Evolutionary conservation across 2,797 vertebrate species (phyloP).

Genomic region (Fringilla coelebs): DNA sequence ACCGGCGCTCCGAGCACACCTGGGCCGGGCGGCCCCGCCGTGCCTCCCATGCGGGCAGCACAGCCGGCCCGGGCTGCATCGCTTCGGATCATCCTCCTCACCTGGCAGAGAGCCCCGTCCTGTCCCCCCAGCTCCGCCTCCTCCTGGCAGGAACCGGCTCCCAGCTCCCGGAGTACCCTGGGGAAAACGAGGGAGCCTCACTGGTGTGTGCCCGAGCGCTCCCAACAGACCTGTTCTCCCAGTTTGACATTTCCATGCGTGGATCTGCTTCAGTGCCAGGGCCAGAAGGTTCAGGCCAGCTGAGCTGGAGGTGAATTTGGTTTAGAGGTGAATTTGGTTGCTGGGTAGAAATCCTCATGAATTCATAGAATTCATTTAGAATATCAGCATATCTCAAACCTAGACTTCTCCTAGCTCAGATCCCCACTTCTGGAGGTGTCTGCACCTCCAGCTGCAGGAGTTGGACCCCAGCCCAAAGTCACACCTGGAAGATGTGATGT

Average conservation of each 20-base stretch:
- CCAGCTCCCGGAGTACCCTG: neutral
- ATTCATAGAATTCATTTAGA: neutral
- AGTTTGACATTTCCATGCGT: neutral
- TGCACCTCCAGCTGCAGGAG: neutral
- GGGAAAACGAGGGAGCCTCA: neutral
- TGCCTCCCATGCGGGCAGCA: neutral
- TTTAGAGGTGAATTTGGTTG: neutral
- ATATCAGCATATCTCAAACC: neutral
- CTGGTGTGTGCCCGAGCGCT: rapidly evolving
- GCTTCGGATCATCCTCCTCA: neutral
- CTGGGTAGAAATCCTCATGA: neutral
- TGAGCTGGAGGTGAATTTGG: neutral
- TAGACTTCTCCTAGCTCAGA: neutral
- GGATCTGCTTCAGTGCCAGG: neutral
- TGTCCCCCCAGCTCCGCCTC: neutral
- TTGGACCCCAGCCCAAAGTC: neutral
- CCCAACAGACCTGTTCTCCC: constrained; percentile 39
- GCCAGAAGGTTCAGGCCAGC: neutral
- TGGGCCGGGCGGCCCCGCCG: neutral
- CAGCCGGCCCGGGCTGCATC: neutral
- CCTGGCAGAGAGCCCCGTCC: neutral
- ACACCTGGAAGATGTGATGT: neutral
- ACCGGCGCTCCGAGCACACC: neutral
- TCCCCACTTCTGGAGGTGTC: neutral
- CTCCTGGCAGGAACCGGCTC: neutral